These are phyloP conservation scores for Sebastes glaucus DNA, from an alignment of 2,797 vertebrate genomes.

Conservation along the genomic window DNA sequence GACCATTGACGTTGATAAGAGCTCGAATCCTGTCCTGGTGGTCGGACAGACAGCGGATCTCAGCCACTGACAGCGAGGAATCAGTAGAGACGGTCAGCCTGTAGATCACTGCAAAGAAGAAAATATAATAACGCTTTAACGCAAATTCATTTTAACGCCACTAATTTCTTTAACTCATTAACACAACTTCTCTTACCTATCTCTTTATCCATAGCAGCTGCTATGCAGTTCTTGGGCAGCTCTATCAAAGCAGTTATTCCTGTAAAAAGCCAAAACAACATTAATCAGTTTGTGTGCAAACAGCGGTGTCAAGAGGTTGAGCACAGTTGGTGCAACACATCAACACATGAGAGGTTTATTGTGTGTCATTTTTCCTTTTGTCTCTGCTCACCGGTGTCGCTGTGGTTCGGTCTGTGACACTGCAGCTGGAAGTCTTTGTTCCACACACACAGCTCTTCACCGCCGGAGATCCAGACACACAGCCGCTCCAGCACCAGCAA, in stretches of 20 bases:
- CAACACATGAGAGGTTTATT: background rate
- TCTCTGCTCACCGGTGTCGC: slow-evolving; percentile 85
- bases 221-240: slow-evolving; percentile 91
- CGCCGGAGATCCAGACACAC: slow-evolving; percentile 91
- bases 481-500: slow-evolving; percentile 89
- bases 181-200: slow-evolving; percentile 82
- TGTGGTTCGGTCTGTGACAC: slow-evolving; percentile 87
- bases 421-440: slow-evolving; percentile 89
- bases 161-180: no score
- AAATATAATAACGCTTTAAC: background rate
- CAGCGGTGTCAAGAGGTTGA: background rate
- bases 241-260: slow-evolving; percentile 90
- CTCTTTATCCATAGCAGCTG: slow-evolving; percentile 91
- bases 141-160: no score
- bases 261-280: slow-evolving; percentile 54
- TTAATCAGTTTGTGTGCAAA: background rate
- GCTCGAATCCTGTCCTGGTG: slow-evolving; percentile 94
- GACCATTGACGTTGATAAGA: slow-evolving; percentile 89
- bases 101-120: slow-evolving; percentile 87
- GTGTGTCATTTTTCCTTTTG: background rate
- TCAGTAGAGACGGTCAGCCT: slow-evolving; percentile 78
- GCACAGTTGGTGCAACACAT: background rate
- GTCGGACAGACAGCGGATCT: slow-evolving; percentile 85
- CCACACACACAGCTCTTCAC: slow-evolving; percentile 93
- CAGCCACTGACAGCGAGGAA: slow-evolving; percentile 54